Evolutionary conservation across 2,888 invertebrate genomes (phyloP), one percentile per base, ranked within the genome.

Genomic region (Orthosia incerta): DNA sequence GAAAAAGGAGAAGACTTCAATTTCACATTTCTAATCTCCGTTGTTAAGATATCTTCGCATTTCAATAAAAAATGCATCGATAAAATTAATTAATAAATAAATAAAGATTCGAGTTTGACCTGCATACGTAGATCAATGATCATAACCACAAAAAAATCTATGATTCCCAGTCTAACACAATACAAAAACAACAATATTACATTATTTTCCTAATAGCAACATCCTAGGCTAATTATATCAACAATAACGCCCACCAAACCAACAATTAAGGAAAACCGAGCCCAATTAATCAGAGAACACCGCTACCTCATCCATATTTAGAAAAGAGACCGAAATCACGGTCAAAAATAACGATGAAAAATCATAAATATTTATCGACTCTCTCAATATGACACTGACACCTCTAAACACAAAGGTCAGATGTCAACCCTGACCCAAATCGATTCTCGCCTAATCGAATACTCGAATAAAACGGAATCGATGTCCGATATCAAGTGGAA

Each of bases 371-470:
- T 81, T 81, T 74, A 81, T 74, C 53, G 61, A 12, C n/a, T 57
- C 67, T 67, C 46, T 15, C 69, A 31, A 61, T 63, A 16, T 82
- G 71, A 82, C 82, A 80, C 57, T 69, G 78, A 83, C 73, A 78
- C 64, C 48, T 61, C 56, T 48, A 7, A 74, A 74, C 79, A 80
- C 50, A 75, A 77, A 84, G 83, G 74, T 84, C 75, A 59, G 48
- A 23, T 48, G 57, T 57, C 73, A 85, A 74, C 87, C 85, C 74
- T 86, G 83, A 86, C 81, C 85, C 39, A 64, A 81, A 81, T 81
- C 62, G 80, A 71, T 77, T 79, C 76, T 62, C 75, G 59, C 75
- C 56, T 79, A 84, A 86, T 83, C 83, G 77, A 82, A 85, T 80
- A 76, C 75, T 84, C 79, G 71, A 79, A 79, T 80, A 71, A 80